Conservation (phyloP, 2,113 vertebrate species). For the Lathamus discolor region DNA sequence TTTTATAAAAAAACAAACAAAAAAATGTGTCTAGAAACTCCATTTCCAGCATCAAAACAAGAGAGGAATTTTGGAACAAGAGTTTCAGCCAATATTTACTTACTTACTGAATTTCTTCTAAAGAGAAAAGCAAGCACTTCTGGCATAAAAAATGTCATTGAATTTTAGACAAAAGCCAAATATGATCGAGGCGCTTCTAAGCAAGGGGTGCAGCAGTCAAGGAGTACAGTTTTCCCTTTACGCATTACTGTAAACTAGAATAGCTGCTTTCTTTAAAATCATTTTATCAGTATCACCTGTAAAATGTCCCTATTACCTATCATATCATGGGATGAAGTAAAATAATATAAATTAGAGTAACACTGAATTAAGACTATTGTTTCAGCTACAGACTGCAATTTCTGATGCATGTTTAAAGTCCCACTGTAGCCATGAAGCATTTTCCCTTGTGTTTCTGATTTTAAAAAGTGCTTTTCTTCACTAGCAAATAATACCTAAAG, state of each 20-base stretch:
- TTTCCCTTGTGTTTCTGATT: not conserved
- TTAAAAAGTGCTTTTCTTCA: not conserved
- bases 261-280: not conserved
- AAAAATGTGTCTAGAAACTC: not conserved
- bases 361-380: not conserved
- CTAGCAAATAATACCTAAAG: not conserved
- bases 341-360: not conserved
- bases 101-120: not conserved
- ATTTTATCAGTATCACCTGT: not conserved
- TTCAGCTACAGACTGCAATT: not conserved
- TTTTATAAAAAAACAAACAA: not conserved
- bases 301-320: not conserved
- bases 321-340: not conserved
- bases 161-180: not conserved
- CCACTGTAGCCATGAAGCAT: not conserved
- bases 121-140: not conserved
- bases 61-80: not conserved
- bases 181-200: not conserved
- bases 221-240: not conserved
- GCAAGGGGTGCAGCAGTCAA: not conserved
- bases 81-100: not conserved
- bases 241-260: not conserved
- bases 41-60: not conserved
- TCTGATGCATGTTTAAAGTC: not conserved
- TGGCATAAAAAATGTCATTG: fast-evolving